Evolutionary conservation across 2,888 invertebrate species (phyloP), one percentile per base, ranked within the genome.

Genomic region (Cactoblastis cactorum): DNA sequence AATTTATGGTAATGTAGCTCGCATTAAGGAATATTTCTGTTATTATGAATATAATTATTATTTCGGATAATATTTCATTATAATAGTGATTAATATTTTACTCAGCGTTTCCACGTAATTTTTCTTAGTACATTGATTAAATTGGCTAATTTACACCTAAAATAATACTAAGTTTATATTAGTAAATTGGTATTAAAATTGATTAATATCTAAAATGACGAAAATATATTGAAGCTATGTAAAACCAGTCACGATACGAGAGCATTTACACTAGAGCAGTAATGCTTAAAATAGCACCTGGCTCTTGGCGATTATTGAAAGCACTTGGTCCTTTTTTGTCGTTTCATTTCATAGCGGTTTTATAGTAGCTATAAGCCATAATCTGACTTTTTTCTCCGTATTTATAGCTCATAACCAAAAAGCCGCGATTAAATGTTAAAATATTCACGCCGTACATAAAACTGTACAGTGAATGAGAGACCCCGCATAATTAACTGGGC

Each of bases 361-460:
- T 63, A 69, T 61, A 62, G 59, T 57, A 15, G 37, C 43, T 28
- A 28, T 43, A 43, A 56, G 48, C 56, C 52, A 59, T 64, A 63
- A 69, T 59, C 57, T 67, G 56, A 59, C 63, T 61, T 67, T 65
- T 66, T 63, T 61, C 39, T 61, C 61, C 58, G 58, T 63, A 61
- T 59, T 60, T 60, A 52, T 52, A 50, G 53, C 56, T 51, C 50
- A 58, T 60, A 66, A 62, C 54, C 58, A 53, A 48, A 58, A 62
- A 50, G 39, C 58, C 55, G 54, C 56, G 53, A 46, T 67, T 69
- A 66, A 69, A 69, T 67, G 72, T 74, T 74, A 73, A 78, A 68
- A 69, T 79, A 77, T 78, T 77, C 72, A 77, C 67, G 69, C 62
- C 61, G 56, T 53, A 63, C 71, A 72, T 71, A 72, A 72, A 72